Percentiles rank a stretch among this genome's conserved stretches.
Evolutionary conservation across 2,113 vertebrate species (phyloP).

Genomic region (Myiopsitta monachus): DNA sequence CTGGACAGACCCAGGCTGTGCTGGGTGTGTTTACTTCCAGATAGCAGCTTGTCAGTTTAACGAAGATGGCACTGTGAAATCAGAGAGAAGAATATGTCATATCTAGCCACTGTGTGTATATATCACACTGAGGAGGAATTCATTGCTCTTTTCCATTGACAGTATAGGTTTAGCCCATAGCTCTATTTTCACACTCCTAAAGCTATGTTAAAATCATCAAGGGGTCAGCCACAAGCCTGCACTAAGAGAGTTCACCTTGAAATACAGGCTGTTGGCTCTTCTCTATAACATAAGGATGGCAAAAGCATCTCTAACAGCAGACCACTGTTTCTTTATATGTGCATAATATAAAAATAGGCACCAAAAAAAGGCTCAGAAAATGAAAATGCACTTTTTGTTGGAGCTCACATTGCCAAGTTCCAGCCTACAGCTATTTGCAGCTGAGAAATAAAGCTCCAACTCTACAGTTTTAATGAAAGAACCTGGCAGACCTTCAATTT

Average conservation of each 20-base stretch:
- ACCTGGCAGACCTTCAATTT: not conserved
- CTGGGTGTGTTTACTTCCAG: constrained; percentile 1
- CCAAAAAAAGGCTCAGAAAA: not conserved
- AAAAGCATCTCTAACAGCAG: not conserved
- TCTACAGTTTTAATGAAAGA: not conserved
- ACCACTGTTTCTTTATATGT: not conserved
- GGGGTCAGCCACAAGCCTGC: not conserved
- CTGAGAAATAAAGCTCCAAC: not conserved
- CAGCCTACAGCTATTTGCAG: constrained; percentile 4
- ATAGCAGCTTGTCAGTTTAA: constrained; percentile 32
- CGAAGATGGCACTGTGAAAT: not conserved
- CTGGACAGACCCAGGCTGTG: not conserved
- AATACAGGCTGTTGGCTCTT: not conserved
- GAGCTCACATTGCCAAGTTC: not conserved
- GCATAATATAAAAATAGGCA: not conserved
- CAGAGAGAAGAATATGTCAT: not conserved
- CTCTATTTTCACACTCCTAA: constrained; percentile 38
- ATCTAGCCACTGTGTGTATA: not conserved
- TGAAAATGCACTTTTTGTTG: not conserved
- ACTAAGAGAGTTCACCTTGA: not conserved
- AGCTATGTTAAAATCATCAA: not conserved
- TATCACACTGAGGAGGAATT: not conserved
- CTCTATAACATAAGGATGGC: not conserved
- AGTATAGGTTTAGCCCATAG: not conserved
- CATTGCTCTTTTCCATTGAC: constrained; percentile 22